Evolutionary conservation across 2,113 vertebrate genomes (phyloP).

Genomic region (Ceratotherium simum): DNA sequence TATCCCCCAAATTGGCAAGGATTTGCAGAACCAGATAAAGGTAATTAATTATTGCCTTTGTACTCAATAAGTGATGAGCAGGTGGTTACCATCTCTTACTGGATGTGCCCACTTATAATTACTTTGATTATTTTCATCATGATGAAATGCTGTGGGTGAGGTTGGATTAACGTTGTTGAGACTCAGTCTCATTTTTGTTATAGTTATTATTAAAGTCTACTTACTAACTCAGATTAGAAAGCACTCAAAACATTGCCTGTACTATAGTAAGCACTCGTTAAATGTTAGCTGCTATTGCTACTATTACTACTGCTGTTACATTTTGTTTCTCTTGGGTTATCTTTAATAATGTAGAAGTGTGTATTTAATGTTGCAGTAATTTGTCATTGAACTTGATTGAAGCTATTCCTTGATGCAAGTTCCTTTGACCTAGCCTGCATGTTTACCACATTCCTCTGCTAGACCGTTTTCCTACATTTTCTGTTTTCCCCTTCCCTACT

Average conservation of each 20-base stretch:
- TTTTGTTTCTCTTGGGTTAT: constrained; percentile 40
- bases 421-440: constrained; percentile 34
- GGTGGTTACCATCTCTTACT: background rate
- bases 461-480: background rate
- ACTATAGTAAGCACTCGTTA: background rate
- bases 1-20: background rate
- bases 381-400: constrained; percentile 25
- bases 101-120: background rate
- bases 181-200: constrained; percentile 30
- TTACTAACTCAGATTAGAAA: constrained; percentile 29
- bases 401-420: background rate
- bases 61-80: constrained; percentile 16
- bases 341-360: constrained; percentile 44
- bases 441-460: background rate
- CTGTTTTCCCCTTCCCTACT: background rate
- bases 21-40: constrained; percentile 37
- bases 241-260: background rate
- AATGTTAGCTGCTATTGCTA: constrained; percentile 31
- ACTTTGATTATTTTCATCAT: constrained; percentile 37
- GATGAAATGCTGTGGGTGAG: background rate
- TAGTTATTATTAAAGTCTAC: background rate
- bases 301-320: background rate
- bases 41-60: background rate
- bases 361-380: constrained; percentile 23
- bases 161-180: constrained; percentile 1